Evolutionary conservation across 2,797 vertebrate genomes (phyloP).

Genomic region (Limosa lapponica): DNA sequence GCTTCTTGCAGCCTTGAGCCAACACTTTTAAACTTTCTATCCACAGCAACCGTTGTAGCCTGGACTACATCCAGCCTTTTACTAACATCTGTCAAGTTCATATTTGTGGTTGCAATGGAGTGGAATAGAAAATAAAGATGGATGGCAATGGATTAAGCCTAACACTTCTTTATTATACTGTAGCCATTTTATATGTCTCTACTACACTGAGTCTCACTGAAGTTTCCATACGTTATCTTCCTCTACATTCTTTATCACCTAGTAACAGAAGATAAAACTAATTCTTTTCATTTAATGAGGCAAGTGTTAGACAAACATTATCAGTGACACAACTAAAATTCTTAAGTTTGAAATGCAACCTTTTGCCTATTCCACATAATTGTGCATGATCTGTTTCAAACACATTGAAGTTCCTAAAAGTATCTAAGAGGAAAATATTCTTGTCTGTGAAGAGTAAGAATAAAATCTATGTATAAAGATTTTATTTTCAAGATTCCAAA

Average conservation of each 20-base stretch:
- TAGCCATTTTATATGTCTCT: conserved; percentile 37
- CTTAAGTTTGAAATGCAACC: background rate
- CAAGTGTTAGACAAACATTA: background rate
- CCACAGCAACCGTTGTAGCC: conserved; percentile 28
- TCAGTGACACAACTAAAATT: background rate
- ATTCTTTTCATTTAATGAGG: conserved; percentile 23
- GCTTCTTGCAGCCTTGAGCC: conserved; percentile 30
- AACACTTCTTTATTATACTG: conserved; percentile 45
- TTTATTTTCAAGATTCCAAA: background rate
- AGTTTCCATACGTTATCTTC: conserved; percentile 10
- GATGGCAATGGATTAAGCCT: conserved; percentile 66
- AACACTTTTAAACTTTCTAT: conserved; percentile 51
- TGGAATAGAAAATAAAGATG: conserved; percentile 66
- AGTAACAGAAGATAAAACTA: conserved; percentile 23
- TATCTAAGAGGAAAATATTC: background rate
- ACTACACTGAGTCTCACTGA: background rate
- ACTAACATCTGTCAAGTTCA: conserved; percentile 68
- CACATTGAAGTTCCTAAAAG: background rate
- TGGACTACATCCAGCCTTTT: conserved; percentile 57
- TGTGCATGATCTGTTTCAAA: background rate
- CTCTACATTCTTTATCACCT: background rate
- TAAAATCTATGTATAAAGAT: background rate
- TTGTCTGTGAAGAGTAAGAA: background rate
- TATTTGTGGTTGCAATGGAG: conserved; percentile 56
- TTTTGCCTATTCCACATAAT: background rate